Conservation (phyloP, 2,888 invertebrate genomes). For the Agapostemon virescens region DNA sequence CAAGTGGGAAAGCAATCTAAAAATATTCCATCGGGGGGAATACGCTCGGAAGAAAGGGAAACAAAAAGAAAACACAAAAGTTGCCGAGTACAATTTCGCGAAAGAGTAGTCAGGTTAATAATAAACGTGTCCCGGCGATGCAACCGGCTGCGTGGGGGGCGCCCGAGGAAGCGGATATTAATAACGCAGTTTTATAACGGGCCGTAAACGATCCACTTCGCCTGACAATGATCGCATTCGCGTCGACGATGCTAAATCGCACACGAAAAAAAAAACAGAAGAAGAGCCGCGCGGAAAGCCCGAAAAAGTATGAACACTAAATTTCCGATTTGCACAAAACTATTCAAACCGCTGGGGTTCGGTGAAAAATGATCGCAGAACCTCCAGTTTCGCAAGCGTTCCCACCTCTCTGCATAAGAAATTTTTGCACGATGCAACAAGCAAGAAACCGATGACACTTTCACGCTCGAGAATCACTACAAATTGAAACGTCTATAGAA, state of each 20-base stretch:
- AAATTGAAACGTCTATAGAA: no score
- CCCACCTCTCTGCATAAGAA: no score
- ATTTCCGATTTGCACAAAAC: background rate
- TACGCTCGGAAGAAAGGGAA: background rate
- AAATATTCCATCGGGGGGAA: slow-evolving; percentile 9
- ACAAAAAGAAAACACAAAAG: slow-evolving; percentile 2
- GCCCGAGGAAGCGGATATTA: slow-evolving; percentile 36
- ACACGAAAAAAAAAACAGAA: background rate
- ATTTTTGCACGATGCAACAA: background rate
- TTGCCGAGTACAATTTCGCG: slow-evolving; percentile 1
- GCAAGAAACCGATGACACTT: background rate
- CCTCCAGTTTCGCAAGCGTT: background rate
- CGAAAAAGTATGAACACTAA: background rate
- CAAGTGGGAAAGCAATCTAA: slow-evolving; percentile 9
- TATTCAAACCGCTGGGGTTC: background rate
- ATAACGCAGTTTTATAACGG: slow-evolving; percentile 22
- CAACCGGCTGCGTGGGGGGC: slow-evolving; percentile 12
- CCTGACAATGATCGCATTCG: slow-evolving; percentile 28
- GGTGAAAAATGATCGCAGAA: background rate
- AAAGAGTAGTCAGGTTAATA: slow-evolving; percentile 17
- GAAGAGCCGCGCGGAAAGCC: background rate
- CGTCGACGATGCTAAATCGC: slow-evolving; percentile 4
- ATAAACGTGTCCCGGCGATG: slow-evolving; percentile 15
- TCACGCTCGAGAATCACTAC: background rate
- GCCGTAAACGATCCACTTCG: slow-evolving; percentile 37